Conservation (phyloP, 2,797 vertebrate genomes). For the Melanotaenia nigrans region DNA sequence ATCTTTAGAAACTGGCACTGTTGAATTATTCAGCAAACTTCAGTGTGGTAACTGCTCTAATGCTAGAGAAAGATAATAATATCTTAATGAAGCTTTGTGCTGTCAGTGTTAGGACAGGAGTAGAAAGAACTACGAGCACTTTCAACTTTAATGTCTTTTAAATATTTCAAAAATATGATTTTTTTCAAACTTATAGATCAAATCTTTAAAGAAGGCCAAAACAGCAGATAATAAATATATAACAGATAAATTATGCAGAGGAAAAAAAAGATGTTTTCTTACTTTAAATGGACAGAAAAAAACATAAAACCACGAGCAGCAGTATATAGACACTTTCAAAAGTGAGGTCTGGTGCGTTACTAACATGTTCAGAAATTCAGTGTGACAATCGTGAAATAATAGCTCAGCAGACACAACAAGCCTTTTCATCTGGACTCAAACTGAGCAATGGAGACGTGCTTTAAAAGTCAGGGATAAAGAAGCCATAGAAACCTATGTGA, state of each 20-base stretch:
- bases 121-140: slow-evolving; percentile 46
- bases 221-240: slow-evolving; percentile 16
- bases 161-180: slow-evolving; percentile 29
- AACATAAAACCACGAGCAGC: slow-evolving; percentile 18
- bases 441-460: slow-evolving; percentile 12
- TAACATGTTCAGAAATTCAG: slow-evolving; percentile 46
- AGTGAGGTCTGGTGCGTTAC: neutral
- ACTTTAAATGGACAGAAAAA: neutral
- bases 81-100: slow-evolving; percentile 70
- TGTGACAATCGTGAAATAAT: slow-evolving; percentile 37
- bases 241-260: neutral
- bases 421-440: slow-evolving; percentile 20
- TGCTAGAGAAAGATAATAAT: slow-evolving; percentile 64
- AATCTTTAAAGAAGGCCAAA: neutral
- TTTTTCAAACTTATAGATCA: slow-evolving; percentile 19
- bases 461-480: slow-evolving; percentile 7
- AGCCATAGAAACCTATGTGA: neutral
- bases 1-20: slow-evolving; percentile 60
- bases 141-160: slow-evolving; percentile 26
- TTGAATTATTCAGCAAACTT: slow-evolving; percentile 78
- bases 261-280: neutral
- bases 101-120: slow-evolving; percentile 57
- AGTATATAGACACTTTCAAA: neutral
- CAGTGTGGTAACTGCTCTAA: slow-evolving; percentile 63
- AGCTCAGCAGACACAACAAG: slow-evolving; percentile 17